These are phyloP conservation scores for Bicyclus anynana DNA, from an alignment of 1,140 invertebrate species.

Conservation along the genomic window DNA sequence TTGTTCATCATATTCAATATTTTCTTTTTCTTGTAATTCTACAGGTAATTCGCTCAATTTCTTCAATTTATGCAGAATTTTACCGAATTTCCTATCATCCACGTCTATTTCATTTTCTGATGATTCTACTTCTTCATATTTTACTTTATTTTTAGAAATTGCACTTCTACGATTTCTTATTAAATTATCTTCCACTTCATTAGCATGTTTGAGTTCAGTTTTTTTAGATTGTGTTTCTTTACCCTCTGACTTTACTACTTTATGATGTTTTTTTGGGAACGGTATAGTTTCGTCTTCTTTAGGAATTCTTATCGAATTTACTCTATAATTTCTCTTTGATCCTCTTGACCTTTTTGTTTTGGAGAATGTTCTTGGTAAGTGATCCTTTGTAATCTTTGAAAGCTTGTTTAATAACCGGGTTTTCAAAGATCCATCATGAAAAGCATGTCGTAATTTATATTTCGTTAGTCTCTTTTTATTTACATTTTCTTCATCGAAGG, in stretches of 20 bases:
- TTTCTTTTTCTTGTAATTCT: constrained; percentile 26
- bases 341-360: constrained; percentile 6
- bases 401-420: constrained; percentile 9
- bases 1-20: constrained; percentile 31
- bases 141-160: constrained; percentile 14
- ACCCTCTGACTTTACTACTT: background rate
- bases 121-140: constrained; percentile 20
- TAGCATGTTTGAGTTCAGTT: background rate
- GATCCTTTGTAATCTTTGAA: constrained; percentile 8
- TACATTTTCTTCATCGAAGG: constrained; percentile 2
- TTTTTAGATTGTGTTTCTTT: constrained; percentile 18
- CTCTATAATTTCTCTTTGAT: constrained; percentile 6
- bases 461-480: constrained; percentile 8
- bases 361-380: background rate
- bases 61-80: constrained; percentile 45
- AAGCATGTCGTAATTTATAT: background rate
- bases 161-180: constrained; percentile 33
- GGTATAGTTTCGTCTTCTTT: background rate
- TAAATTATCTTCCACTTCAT: constrained; percentile 10
- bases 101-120: constrained; percentile 44
- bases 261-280: background rate
- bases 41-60: constrained; percentile 39
- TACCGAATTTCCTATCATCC: constrained; percentile 33
- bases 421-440: constrained; percentile 1
- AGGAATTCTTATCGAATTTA: constrained; percentile 10